Evolutionary conservation across 2,113 vertebrate species (phyloP).

Genomic region (Pollachius pollachius): DNA sequence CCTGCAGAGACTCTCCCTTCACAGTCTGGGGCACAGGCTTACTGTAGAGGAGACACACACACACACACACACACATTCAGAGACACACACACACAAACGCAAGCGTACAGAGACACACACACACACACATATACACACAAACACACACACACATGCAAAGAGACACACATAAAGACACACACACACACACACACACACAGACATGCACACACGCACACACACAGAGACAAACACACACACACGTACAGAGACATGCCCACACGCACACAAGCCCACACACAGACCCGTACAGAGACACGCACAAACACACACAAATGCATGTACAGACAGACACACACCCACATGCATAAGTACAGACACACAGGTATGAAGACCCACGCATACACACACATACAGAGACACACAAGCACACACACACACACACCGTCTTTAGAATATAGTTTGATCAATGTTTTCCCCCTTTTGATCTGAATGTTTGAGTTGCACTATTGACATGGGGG

Average conservation of each 20-base stretch:
- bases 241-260: background rate
- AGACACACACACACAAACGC: background rate
- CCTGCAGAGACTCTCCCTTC: slow-evolving; percentile 77
- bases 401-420: background rate
- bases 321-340: background rate
- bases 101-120: background rate
- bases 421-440: no score
- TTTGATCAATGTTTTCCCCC: no score
- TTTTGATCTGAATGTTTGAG: background rate
- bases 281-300: background rate
- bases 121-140: background rate
- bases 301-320: background rate
- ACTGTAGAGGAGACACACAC: slow-evolving; percentile 59
- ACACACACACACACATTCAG: slow-evolving; percentile 12
- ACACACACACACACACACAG: no score
- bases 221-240: no score
- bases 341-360: background rate
- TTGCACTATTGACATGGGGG: background rate
- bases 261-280: background rate
- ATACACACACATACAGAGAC: background rate
- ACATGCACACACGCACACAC: no score
- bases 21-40: slow-evolving; percentile 80
- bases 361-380: background rate
- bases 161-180: slow-evolving; percentile 2
- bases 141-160: no score